Evolutionary conservation across 2,113 vertebrate species (phyloP).

Genomic region (Ochotona curzoniae): DNA sequence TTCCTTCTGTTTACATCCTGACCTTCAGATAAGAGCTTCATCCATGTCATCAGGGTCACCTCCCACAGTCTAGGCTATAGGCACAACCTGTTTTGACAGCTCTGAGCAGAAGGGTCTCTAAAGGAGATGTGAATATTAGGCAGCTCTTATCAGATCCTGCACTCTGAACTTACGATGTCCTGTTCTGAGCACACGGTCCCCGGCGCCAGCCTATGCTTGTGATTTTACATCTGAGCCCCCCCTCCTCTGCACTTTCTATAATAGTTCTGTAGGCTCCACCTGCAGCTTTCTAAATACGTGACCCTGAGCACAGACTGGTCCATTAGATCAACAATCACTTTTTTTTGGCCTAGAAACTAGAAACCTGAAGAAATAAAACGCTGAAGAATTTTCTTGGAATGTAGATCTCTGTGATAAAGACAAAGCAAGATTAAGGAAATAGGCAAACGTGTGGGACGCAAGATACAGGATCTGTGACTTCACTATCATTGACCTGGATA

Average conservation of each 20-base stretch:
- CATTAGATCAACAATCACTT: neutral
- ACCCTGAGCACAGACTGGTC: neutral
- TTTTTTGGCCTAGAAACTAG: neutral
- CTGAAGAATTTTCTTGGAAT: neutral
- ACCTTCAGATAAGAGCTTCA: slow-evolving; percentile 85
- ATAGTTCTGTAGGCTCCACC: neutral
- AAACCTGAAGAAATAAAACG: slow-evolving; percentile 6
- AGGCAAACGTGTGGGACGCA: neutral
- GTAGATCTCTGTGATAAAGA: neutral
- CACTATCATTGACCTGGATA: neutral
- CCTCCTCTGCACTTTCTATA: neutral
- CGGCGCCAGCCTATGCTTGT: neutral
- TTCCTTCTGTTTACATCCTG: slow-evolving; percentile 79
- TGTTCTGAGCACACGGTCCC: slow-evolving; percentile 26
- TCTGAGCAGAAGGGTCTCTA: slow-evolving; percentile 84
- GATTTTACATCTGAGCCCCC: neutral
- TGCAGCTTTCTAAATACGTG: neutral
- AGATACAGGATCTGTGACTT: neutral
- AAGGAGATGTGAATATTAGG: slow-evolving; percentile 81
- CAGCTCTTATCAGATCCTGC: slow-evolving; percentile 78
- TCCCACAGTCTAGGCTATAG: slow-evolving; percentile 83
- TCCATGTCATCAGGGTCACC: slow-evolving; percentile 84
- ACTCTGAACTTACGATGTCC: slow-evolving; percentile 72
- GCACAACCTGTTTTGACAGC: slow-evolving; percentile 86
- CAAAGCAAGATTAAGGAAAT: neutral